Base-by-base conservation (phyloP, 2,113 vertebrate genomes). In the Plestiodon gilberti region DNA sequence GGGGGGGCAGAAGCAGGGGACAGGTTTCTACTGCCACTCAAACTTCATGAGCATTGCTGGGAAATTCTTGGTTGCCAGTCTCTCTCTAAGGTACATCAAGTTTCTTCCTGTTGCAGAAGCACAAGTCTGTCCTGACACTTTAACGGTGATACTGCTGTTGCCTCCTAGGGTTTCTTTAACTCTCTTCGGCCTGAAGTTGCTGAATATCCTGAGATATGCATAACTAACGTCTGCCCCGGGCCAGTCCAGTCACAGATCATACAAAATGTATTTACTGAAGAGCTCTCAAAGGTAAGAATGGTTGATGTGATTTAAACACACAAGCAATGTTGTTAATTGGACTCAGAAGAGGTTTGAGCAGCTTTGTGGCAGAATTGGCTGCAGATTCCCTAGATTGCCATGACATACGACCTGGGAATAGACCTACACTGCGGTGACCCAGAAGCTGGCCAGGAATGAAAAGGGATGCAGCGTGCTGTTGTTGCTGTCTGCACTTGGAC, bases 231-330 rank as follows among this genome's bases (percentile, higher is more conserved):
- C 87, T 99, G 96, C 93, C 99, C 99, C 0, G 99, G 98, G 82
- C 98, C 98, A 14, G 98, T 99, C 0, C 96, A 98, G 84, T 99
- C 99, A 33, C 91, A 97, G 74, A 97, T 99, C 2, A 96, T 98
- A 93, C 93, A 98, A 30, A 98, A 99, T 33, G 97, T 98, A 43
- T 97, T 99, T 30, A 97, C 96, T 5, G 98, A 97, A 94, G 95
- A 98, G 1, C 30, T 98, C 3, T 89, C 87, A n/a, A 98, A 97
- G 98, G 98, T 99, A 94, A 93, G 91, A 10, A 59, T 59, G 43
- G 15, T 8, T 52, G 9, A 30, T 4, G 25, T 11, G 14, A 3
- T 23, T 48, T 48, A 61, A 61, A 40, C n/a, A n/a, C n/a, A n/a
- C n/a, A n/a, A n/a, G n/a, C n/a, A n/a, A n/a, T n/a, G n/a, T n/a